phyloP scores from a whole-genome alignment of 2,113 vertebrate species.

The Grammomys surdaster region DNA sequence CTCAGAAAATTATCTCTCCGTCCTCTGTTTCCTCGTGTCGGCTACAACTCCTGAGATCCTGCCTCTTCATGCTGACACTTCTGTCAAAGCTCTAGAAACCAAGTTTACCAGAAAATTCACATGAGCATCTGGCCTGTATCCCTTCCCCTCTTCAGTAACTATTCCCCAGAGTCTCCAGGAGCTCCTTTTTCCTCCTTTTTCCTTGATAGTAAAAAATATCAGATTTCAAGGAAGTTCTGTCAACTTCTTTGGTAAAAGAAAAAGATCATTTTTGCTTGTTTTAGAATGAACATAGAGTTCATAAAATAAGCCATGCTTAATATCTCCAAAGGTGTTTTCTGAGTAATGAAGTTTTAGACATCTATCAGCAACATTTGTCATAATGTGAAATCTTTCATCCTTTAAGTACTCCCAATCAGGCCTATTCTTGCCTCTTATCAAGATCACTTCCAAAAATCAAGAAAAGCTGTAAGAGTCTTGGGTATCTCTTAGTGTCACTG shows the following conservation, averaged over 20 bases:
- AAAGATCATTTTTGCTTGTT: conserved; percentile 29
- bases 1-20: not conserved
- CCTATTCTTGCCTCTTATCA: conserved; percentile 6
- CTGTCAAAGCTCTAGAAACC: not conserved
- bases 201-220: not conserved
- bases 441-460: not conserved
- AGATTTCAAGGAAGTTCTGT: conserved; percentile 21
- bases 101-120: not conserved
- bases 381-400: conserved; percentile 28
- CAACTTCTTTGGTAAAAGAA: not conserved
- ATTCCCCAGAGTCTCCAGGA: not conserved
- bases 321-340: not conserved
- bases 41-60: not conserved
- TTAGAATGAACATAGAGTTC: conserved; percentile 30
- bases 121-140: not conserved
- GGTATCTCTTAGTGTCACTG: not conserved
- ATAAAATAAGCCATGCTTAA: not conserved
- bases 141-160: not conserved
- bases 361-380: not conserved
- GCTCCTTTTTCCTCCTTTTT: not conserved
- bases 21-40: not conserved
- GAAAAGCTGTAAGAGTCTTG: conserved; percentile 1
- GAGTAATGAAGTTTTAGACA: conserved; percentile 52
- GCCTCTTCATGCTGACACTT: not conserved
- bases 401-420: conserved; percentile 1